Conservation (phyloP, 2,113 vertebrate genomes). For the Oncorhynchus mykiss region DNA sequence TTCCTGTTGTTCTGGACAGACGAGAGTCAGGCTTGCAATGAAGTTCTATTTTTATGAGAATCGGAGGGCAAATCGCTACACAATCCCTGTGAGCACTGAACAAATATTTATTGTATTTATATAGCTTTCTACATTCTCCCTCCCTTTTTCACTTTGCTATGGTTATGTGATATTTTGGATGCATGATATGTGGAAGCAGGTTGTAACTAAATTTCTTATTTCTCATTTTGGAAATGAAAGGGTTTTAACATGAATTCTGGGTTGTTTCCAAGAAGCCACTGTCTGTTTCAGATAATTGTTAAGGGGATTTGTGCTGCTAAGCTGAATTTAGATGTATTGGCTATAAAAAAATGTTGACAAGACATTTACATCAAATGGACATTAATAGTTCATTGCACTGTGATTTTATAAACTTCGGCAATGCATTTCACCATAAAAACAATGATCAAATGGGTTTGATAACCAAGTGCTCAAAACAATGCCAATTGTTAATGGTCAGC, state of each 20-base stretch:
- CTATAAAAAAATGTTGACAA: conserved; percentile 49
- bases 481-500: background rate
- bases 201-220: conserved; percentile 44
- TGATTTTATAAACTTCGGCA: conserved; percentile 30
- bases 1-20: conserved; percentile 28
- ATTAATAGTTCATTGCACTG: conserved; percentile 40
- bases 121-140: conserved; percentile 68
- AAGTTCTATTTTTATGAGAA: conserved; percentile 26
- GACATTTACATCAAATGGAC: conserved; percentile 31
- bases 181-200: conserved; percentile 63
- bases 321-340: conserved; percentile 31
- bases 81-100: conserved; percentile 71
- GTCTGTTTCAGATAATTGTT: conserved; percentile 40
- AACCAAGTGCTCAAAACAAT: background rate
- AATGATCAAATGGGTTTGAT: background rate
- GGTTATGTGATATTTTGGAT: conserved; percentile 57
- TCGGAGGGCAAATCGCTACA: conserved; percentile 44
- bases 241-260: conserved; percentile 49
- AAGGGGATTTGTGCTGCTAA: conserved; percentile 51
- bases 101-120: conserved; percentile 99
- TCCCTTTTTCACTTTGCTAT: conserved; percentile 56
- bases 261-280: conserved; percentile 40
- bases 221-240: conserved; percentile 49
- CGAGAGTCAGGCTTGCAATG: conserved; percentile 38
- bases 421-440: conserved; percentile 12